Conservation (phyloP, 2,888 invertebrate genomes). For the Megaustenia siamemsis region DNA sequence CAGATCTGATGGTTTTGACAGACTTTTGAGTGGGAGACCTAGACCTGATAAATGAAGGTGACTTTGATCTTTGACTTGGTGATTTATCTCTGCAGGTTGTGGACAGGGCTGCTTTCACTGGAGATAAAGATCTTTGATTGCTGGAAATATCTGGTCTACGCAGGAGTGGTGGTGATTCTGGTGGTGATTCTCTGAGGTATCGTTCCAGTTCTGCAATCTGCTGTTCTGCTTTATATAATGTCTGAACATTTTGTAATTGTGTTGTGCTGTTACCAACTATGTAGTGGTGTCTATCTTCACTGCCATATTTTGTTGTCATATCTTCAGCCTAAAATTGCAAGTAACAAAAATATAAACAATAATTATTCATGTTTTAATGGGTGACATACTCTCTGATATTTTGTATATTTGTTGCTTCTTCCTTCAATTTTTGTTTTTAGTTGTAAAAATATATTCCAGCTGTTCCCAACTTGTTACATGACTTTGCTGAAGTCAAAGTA, state of each 20-base stretch:
- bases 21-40: constrained; percentile 26
- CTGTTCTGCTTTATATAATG: constrained; percentile 9
- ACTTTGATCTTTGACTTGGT: constrained; percentile 56
- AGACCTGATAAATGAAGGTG: constrained; percentile 56
- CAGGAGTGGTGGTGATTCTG: constrained; percentile 70
- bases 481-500: too few relatives aligned
- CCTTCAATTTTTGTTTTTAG: too few relatives aligned
- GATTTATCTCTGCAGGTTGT: constrained; percentile 58
- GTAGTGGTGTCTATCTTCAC: constrained; percentile 3
- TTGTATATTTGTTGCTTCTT: too few relatives aligned
- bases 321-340: constrained; percentile 22
- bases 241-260: constrained; percentile 39
- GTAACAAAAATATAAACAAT: not conserved
- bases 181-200: constrained; percentile 67
- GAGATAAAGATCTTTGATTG: constrained; percentile 15
- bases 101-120: constrained; percentile 16
- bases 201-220: constrained; percentile 64
- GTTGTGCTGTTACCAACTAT: constrained; percentile 13
- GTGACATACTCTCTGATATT: too few relatives aligned
- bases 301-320: not conserved
- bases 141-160: constrained; percentile 58
- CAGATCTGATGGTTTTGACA: constrained; percentile 27
- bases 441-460: too few relatives aligned
- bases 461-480: too few relatives aligned
- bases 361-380: too few relatives aligned